Evolutionary conservation across 2,888 invertebrate species (phyloP).

Genomic region (Drosophila affinis): DNA sequence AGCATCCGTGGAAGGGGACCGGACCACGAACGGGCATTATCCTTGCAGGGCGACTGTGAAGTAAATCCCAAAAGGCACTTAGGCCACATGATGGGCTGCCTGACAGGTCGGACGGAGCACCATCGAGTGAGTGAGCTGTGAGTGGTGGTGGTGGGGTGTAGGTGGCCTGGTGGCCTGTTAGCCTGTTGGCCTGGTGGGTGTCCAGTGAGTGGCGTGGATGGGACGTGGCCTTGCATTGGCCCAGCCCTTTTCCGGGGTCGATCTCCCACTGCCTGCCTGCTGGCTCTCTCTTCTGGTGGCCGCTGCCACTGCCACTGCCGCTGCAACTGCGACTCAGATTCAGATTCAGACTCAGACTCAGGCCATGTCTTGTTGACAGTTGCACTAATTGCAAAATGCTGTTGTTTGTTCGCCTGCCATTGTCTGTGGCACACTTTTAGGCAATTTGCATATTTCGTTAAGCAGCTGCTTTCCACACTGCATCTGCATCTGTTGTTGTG

Average conservation of each 20-base stretch:
- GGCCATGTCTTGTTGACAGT: slow-evolving; percentile 67
- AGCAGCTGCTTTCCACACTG: slow-evolving; percentile 49
- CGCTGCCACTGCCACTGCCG: neutral
- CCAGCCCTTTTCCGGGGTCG: neutral
- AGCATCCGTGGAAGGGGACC: neutral
- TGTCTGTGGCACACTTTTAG: slow-evolving; percentile 64
- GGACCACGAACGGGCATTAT: neutral
- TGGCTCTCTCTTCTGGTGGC: neutral
- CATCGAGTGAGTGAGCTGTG: neutral
- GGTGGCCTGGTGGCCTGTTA: too few relatives aligned
- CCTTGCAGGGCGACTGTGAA: slow-evolving; percentile 2
- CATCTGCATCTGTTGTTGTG: neutral
- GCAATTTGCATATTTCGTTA: slow-evolving; percentile 74
- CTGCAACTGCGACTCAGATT: neutral
- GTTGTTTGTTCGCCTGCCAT: slow-evolving; percentile 64
- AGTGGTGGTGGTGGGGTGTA: too few relatives aligned
- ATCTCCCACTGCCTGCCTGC: neutral
- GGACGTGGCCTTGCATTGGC: slow-evolving; percentile 44
- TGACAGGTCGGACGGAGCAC: slow-evolving; percentile 44
- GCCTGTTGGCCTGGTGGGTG: too few relatives aligned
- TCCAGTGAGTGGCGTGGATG: slow-evolving; percentile 39
- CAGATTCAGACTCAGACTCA: slow-evolving; percentile 26
- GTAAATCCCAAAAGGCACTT: slow-evolving; percentile 49
- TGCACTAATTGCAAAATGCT: slow-evolving; percentile 78
- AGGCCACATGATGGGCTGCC: slow-evolving; percentile 61